Conservation (phyloP, 2,113 vertebrate genomes). For the Hylia prasina region DNA sequence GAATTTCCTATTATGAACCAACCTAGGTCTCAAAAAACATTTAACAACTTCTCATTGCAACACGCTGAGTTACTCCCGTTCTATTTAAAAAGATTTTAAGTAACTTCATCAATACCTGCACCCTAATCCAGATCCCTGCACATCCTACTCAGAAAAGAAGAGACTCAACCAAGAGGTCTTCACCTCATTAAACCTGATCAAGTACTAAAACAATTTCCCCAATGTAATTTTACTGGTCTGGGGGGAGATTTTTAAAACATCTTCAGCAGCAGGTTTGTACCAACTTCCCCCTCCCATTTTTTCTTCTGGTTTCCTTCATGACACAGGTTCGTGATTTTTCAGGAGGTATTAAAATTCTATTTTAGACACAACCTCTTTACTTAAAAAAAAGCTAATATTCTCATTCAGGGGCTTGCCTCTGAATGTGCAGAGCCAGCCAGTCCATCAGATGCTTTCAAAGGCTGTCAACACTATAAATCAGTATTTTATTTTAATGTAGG, state of each 20-base stretch:
- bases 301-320: background rate
- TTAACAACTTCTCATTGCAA: background rate
- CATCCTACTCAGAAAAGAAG: background rate
- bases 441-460: background rate
- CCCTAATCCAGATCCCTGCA: background rate
- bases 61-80: background rate
- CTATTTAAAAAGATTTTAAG: background rate
- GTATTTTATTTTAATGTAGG: background rate
- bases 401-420: background rate
- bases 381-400: background rate
- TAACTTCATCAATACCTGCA: background rate
- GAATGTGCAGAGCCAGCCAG: background rate
- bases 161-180: background rate
- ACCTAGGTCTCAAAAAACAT: background rate
- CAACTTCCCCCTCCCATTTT: background rate
- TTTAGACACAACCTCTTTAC: background rate
- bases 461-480: background rate
- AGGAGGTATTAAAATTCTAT: background rate
- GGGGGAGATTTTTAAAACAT: background rate
- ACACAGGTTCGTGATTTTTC: background rate
- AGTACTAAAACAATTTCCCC: background rate
- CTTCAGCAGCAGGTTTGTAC: background rate
- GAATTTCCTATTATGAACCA: background rate
- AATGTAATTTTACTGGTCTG: background rate
- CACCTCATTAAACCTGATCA: background rate